Base-by-base conservation (phyloP, 2,888 invertebrate genomes). In the Eudemis profundana region DNA sequence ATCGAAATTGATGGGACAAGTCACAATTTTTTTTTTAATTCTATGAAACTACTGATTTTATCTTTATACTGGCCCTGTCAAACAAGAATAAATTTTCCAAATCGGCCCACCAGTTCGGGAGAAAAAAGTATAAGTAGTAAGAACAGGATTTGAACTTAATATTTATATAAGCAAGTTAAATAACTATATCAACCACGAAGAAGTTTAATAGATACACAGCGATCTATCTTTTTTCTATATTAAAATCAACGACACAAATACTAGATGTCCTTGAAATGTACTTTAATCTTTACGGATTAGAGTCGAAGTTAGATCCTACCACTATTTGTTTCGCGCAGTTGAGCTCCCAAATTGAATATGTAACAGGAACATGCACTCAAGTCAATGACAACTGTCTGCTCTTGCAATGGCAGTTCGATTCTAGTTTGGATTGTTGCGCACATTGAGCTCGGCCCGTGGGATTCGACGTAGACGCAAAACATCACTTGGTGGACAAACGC, bases 311-410 rank as follows among this genome's bases (percentile, higher is more conserved):
- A 15, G 56, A 38, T 46, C 21, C 46, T 36, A 21, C 19, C 46
- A 36, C 29, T 42, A 8, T 54, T 42, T 42, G 23, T 23, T 33
- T 7, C 44, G 17, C 49, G 36, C 14, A 36, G 46, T 40, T 15
- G 14, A 36, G 47, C 46, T 47, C 46, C 46, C 47, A 47, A 59
- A 59, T 59, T 59, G 57, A 59, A 59, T 46, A 59, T 47, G 57
- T 59, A 47, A 59, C 57, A 59, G 57, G 46, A 36, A 47, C 47
- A 47, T 59, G 47, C 57, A 59, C 57, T 59, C 57, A 23, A 59
- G 57, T 59, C 57, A 59, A 59, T 59, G 57, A 36, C 57, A 59
- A 47, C 57, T 59, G 57, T 59, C 57, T 36, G 33, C 29, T 59
- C 44, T 29, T 57, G 44, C 47, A 59, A 59, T 59, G 47, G 57